Base-by-base conservation (phyloP, 2,113 vertebrate genomes). In the Syrmaticus mikado region DNA sequence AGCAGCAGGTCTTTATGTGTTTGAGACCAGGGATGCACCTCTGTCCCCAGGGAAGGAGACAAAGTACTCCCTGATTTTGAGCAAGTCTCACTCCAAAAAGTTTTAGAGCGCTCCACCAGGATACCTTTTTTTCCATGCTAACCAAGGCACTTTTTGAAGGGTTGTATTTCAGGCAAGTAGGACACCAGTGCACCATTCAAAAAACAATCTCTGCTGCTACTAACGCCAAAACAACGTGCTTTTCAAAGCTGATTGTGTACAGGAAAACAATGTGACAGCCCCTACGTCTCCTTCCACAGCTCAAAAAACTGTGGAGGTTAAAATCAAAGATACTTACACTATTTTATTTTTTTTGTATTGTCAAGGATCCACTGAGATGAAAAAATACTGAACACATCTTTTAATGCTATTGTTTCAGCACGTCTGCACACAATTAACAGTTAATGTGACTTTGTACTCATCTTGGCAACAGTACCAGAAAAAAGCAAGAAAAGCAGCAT, bases 101-200 rank as follows among this genome's bases (percentile, higher is more conserved):
- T 65, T 19, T 65, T 34, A 38, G 3, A 77, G n/a, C 9, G 22
- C 13, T 43, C 15, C n/a, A 64, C 4, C 50, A 78, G 21, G 36
- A 24, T 13, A 11, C 5, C 6, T 36, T 27, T 61, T 61, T 13
- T 30, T 13, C 4, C 14, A 13, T 25, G 13, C 22, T n/a, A 28
- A 64, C 4, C 14, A 41, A 60, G 34, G 11, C 38, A 45, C 6
- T 41, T 52, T 13, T 10, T 24, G 48, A 40, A 78, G 10, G 16
- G 19, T 0, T 73, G 30, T 66, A 80, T 38, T 79, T 60, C 46
- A 71, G 28, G 32, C 1, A 40, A 38, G 10, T 0, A 3, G 60
- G 43, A 28, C 2, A 1, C 3, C 28, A 17, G 64, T 10, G 24
- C 41, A 15, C 60, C 8, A 5, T 11, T 78, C 43, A 32, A 64